Base-by-base conservation (phyloP, 2,797 vertebrate genomes). In the Austrolebias charrua region DNA sequence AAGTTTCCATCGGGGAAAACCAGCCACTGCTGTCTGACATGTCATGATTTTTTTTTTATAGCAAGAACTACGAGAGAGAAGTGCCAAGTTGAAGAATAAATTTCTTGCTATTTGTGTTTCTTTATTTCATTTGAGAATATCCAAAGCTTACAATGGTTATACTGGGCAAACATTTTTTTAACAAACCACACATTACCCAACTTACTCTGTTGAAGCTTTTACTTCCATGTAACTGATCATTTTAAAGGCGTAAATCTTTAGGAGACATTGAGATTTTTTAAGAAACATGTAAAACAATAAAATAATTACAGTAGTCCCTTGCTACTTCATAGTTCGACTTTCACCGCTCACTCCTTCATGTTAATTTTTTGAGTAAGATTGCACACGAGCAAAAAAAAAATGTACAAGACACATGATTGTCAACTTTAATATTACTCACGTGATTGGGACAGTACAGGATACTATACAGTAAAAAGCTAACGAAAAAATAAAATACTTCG, bases 1-100 rank as follows among this genome's bases (percentile, higher is more conserved):
- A 83, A 81, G 73, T 89, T 89, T 88, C 85, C 86, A 77, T 84
- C 73, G 43, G 61, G 73, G 77, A 59, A 62, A 29, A 49, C 29
- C 59, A 60, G 71, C 79, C 70, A 80, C 73, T 70, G 75, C 81
- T 80, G 83, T 83, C 78, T 83, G 82, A 83, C 82, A 69, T 80
- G 73, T 79, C 85, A 81, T 63, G 75, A 78, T 78, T 24, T 24
- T 24, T 78, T 76, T 78, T 57, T 54, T 79, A 82, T 87, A 85
- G 48, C 80, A 84, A 78, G 86, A 84, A 76, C 83, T 66, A 55
- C 13, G 61, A 82, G 79, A 83, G 68, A 69, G 66, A 69, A 73
- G 78, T 62, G 59, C 75, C 40, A 73, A 80, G 70, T 47, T 71
- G 70, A 84, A 79, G 66, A 86, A 81, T 76, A 40, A 14, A 54